These are phyloP conservation scores for Himalopsyche kuldschensis DNA, from an alignment of 2,888 invertebrate species.

Conservation along the genomic window DNA sequence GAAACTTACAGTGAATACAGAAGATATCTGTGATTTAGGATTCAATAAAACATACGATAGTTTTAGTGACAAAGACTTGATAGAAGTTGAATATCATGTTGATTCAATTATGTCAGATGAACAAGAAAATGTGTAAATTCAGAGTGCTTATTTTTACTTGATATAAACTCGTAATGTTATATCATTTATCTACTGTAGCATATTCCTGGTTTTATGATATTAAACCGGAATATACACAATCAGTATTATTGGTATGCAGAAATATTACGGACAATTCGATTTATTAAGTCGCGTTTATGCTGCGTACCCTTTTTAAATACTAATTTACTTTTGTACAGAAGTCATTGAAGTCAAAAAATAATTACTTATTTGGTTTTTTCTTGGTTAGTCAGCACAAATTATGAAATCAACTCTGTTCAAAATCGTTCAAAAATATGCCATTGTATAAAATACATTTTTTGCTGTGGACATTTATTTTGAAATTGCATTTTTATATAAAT, in stretches of 20 bases:
- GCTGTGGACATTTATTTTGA: too few relatives aligned
- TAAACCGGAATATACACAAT: neutral
- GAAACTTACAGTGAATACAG: neutral
- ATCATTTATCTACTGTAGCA: neutral
- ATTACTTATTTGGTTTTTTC: too few relatives aligned
- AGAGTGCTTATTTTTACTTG: neutral
- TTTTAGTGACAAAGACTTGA: neutral
- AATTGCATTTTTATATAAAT: too few relatives aligned
- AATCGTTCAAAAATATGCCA: too few relatives aligned
- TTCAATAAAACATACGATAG: neutral
- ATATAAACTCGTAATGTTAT: neutral
- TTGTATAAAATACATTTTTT: too few relatives aligned
- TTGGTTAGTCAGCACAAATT: too few relatives aligned
- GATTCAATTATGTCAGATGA: neutral
- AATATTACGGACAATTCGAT: too few relatives aligned
- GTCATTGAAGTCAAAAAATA: too few relatives aligned
- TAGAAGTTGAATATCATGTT: neutral
- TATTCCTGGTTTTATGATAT: neutral
- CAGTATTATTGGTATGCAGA: neutral
- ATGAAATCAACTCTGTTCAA: too few relatives aligned
- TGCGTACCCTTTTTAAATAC: too few relatives aligned
- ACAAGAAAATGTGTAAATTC: neutral
- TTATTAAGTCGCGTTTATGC: too few relatives aligned
- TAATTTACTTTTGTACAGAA: too few relatives aligned
- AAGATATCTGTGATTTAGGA: neutral